Evolutionary conservation across 2,888 invertebrate species (phyloP), one percentile per base, ranked within the genome.

Genomic region (Drosophila niveifrons): DNA sequence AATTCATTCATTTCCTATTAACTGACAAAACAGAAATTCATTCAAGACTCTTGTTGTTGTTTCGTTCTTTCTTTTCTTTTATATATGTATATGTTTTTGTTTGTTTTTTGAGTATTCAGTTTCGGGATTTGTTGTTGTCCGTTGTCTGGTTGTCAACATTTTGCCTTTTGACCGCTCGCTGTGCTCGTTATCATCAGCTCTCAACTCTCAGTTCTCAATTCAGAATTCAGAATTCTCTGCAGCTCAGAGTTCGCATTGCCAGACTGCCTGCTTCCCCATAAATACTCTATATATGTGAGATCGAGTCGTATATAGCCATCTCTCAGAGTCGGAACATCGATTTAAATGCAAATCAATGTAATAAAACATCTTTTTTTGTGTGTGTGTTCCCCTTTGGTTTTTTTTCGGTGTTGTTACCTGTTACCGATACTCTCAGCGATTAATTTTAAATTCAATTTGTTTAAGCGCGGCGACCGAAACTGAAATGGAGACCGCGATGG

Each of bases 281-380:
- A 41, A 47, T 13, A 44, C 47, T 46, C 31, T 43, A 44, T 23
- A 31, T 36, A 31, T 57, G 17, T 39, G 44, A 59, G 63, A 18
- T n/a, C 57, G 41, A 15, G 15, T 34, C 23, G 28, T 55, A 76
- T 75, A 72, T 62, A 77, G 67, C 23, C 68, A 68, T 67, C 67
- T 61, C 64, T 9, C 48, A 56, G 68, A 56, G 68, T 59, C 56
- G 68, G 65, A 75, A 86, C 80, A 86, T 78, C 90, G 87, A 90
- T 90, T 90, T 90, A 90, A 90, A 90, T 90, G 90, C 90, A 90
- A 90, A 90, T 90, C 90, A 90, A 90, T 85, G 86, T 89, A 90
- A 90, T 90, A 90, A 84, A 84, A 84, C 86, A 85, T 85, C 70
- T 82, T 81, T 75, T 62, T 56, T 52, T 41, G 55, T 57, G 46